These are phyloP conservation scores for Gallinago stenura DNA, from an alignment of 2,797 vertebrate genomes.

Conservation along the genomic window DNA sequence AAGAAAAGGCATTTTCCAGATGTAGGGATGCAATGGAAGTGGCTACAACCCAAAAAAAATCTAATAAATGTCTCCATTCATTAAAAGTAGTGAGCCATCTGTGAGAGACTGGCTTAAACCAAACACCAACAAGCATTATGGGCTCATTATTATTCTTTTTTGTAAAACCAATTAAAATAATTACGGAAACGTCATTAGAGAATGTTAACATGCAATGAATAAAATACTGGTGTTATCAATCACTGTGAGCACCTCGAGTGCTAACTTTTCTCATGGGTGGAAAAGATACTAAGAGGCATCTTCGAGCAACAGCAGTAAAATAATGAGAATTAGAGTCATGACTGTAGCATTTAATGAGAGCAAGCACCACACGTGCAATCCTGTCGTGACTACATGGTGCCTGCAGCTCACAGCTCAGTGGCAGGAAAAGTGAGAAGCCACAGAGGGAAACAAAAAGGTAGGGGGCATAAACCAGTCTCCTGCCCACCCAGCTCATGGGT, in stretches of 20 bases:
- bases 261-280: not conserved
- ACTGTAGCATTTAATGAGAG: not conserved
- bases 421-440: not conserved
- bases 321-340: not conserved
- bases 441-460: not conserved
- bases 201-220: constrained; percentile 6
- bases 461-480: not conserved
- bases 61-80: not conserved
- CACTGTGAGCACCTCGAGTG: not conserved
- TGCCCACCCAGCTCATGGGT: not conserved
- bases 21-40: not conserved
- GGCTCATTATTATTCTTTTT: constrained; percentile 22
- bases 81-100: not conserved
- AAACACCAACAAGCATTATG: constrained; percentile 15
- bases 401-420: not conserved
- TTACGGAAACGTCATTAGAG: constrained; percentile 17
- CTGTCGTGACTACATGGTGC: rapidly evolving
- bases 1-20: not conserved
- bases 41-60: not conserved
- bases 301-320: not conserved
- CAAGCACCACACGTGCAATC: not conserved
- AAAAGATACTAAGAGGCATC: not conserved
- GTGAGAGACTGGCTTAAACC: not conserved
- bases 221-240: not conserved
- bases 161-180: constrained; percentile 48